These are phyloP conservation scores for Perca schrenkii DNA, from an alignment of 2,113 vertebrate species.

Conservation along the genomic window DNA sequence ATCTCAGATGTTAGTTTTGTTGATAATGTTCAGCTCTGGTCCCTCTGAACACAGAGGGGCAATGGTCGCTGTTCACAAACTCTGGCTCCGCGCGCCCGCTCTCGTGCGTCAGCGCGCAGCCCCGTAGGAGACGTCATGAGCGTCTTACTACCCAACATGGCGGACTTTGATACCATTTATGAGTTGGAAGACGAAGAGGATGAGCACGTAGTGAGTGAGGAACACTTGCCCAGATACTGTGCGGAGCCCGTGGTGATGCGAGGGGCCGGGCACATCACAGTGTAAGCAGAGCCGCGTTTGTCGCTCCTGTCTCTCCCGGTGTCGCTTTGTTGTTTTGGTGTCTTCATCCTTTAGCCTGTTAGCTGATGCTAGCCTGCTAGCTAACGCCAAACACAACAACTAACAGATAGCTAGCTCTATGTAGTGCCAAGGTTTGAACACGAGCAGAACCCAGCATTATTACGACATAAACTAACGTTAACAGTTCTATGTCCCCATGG, in stretches of 20 bases:
- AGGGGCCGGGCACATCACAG: slow-evolving; percentile 97
- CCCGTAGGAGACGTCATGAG: slow-evolving; percentile 88
- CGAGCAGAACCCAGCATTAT: neutral
- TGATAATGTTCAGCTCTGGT: neutral
- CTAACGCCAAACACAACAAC: slow-evolving; percentile 68
- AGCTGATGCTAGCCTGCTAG: slow-evolving; percentile 65
- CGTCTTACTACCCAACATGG: slow-evolving; percentile 96
- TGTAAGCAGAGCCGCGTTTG: slow-evolving; percentile 87
- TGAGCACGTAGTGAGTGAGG: slow-evolving; percentile 92
- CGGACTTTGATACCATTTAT: slow-evolving; percentile 99
- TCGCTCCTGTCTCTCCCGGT: slow-evolving; percentile 1
- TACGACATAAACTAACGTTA: neutral
- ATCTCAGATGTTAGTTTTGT: too few species aligned
- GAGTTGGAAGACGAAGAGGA: slow-evolving; percentile 96
- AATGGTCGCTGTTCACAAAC: neutral
- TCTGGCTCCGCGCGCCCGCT: slow-evolving; percentile 27
- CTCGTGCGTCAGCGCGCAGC: slow-evolving; percentile 49
- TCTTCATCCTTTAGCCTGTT: slow-evolving; percentile 36
- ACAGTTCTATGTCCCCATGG: neutral
- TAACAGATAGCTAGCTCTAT: slow-evolving; percentile 19
- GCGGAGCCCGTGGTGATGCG: slow-evolving; percentile 96
- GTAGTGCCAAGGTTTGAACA: neutral
- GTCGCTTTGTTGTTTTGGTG: slow-evolving; percentile 41
- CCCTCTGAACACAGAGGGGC: neutral
- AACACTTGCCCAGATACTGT: slow-evolving; percentile 90